phyloP scores from a whole-genome alignment of 1,140 invertebrate species.

The Brachionus koreanus region DNA sequence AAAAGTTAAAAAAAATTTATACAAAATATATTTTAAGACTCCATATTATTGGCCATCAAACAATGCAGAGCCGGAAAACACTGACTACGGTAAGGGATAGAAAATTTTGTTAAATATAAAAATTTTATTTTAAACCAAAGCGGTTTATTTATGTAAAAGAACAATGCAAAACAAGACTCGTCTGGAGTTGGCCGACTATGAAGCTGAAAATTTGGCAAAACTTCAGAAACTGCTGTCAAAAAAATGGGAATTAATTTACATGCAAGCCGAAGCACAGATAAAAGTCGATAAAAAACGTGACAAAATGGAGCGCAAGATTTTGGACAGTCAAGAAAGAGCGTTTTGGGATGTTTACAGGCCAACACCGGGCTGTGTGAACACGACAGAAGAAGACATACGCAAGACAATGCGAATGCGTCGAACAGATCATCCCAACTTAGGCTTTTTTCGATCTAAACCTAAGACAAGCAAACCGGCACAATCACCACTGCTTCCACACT shows the following conservation, averaged over 20 bases:
- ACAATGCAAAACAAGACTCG: conserved; percentile 99
- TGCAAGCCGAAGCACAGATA: conserved; percentile 75
- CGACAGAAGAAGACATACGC: conserved; percentile 94
- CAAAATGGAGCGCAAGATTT: conserved; percentile 91
- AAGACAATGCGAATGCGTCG: conserved; percentile 82
- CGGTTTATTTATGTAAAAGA: conserved; percentile 96
- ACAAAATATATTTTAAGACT: conserved; percentile 22
- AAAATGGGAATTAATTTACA: conserved; percentile 99
- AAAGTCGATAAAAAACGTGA: conserved; percentile 96
- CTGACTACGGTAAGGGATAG: conserved; percentile 94
- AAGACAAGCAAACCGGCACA: conserved; percentile 46
- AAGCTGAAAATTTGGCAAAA: conserved; percentile 92
- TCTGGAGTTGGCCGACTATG: conserved; percentile 92
- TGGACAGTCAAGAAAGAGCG: conserved; percentile 96
- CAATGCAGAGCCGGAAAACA: conserved; percentile 93
- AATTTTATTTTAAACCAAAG: conserved; percentile 60
- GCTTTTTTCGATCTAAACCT: conserved; percentile 40
- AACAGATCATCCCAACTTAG: conserved; percentile 57
- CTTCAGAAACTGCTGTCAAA: conserved; percentile 98
- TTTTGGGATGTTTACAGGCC: conserved; percentile 99
- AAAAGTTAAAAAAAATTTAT: neutral
- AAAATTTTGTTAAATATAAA: neutral
- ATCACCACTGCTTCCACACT: neutral
- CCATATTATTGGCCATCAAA: conserved; percentile 45
- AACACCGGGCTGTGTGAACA: conserved; percentile 97